A percentile compares a stretch with the other conserved stretches of the same genome.
Evolutionary conservation across 2,113 vertebrate species (phyloP).

Genomic region (Channa maculata): DNA sequence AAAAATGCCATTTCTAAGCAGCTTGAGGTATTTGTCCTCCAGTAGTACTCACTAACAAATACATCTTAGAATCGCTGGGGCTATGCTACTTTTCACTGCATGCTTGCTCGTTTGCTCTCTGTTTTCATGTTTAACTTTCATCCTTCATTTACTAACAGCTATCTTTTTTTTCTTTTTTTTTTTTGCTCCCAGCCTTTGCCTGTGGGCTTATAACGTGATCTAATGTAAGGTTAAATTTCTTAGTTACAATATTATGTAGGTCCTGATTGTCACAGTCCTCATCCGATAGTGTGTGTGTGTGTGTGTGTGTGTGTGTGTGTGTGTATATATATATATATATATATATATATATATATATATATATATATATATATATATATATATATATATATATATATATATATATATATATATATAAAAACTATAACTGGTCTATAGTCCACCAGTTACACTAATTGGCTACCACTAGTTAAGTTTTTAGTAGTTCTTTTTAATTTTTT

Average conservation of each 20-base stretch:
- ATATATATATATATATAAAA: too few species aligned
- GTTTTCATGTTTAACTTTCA: conserved; percentile 62
- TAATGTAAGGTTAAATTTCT: conserved; percentile 11
- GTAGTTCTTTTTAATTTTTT: neutral
- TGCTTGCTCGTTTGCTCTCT: conserved; percentile 62
- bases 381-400: too few species aligned
- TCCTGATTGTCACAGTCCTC: neutral
- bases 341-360: too few species aligned
- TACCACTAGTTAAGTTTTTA: too few species aligned
- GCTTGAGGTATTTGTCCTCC: conserved; percentile 84
- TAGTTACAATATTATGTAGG: too few species aligned
- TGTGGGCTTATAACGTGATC: conserved; percentile 78
- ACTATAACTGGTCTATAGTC: too few species aligned
- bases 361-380: too few species aligned
- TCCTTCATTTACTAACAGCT: conserved; percentile 65
- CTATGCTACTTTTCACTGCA: conserved; percentile 73
- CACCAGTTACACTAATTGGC: too few species aligned
- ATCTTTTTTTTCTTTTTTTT: neutral
- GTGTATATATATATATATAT: too few species aligned
- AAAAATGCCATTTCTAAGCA: conserved; percentile 88
- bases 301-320: too few species aligned
- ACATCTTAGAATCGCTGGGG: conserved; percentile 64
- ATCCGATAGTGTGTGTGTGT: neutral
- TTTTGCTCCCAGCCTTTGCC: conserved; percentile 67
- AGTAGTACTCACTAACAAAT: conserved; percentile 79